Evolutionary conservation across 1,140 invertebrate species (phyloP), one percentile per base, ranked within the genome.

Genomic region (Cherax destructor): DNA sequence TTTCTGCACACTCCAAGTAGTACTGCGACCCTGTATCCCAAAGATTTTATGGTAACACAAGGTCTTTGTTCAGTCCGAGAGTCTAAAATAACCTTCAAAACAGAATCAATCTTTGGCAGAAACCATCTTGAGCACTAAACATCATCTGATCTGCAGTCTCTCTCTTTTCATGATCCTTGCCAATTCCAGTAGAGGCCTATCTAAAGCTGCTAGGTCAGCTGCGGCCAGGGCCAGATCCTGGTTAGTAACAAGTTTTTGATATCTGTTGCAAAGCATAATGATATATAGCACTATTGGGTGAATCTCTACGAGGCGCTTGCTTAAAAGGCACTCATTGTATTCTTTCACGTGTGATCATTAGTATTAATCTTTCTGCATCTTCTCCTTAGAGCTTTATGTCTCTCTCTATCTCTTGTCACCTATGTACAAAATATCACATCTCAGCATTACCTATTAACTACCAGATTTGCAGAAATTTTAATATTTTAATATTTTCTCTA

Each of bases 341-440:
- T 95, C 95, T 59, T 94, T 94, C 93, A 47, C 91, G 69, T 0
- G 94, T 93, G 21, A 93, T 94, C 94, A 96, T 95, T 83, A 74
- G 95, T 95, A 83, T 95, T 93, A 5, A 96, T 93, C 93, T 96
- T 96, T 93, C 95, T 95, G n/a, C n/a, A n/a, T n/a, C n/a, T n/a
- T n/a, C n/a, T n/a, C n/a, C n/a, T n/a, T n/a, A n/a, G n/a, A n/a
- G 96, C 96, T 94, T 97, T 97, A 49, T 96, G 96, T 86, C 97
- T 95, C 94, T 98, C 97, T 94, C 96, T 97, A n/a, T 97, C 96
- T 9, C 96, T 95, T 49, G 95, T 95, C 18, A 96, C 95, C 88
- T 94, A 61, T 13, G 72, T 81, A 72, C 50, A 30, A 50, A 78
- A 59, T n/a, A n/a, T n/a, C n/a, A n/a, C n/a, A n/a, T n/a, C n/a